phyloP scores from a whole-genome alignment of 2,797 vertebrate genomes.

The Cetoscarus ocellatus region DNA sequence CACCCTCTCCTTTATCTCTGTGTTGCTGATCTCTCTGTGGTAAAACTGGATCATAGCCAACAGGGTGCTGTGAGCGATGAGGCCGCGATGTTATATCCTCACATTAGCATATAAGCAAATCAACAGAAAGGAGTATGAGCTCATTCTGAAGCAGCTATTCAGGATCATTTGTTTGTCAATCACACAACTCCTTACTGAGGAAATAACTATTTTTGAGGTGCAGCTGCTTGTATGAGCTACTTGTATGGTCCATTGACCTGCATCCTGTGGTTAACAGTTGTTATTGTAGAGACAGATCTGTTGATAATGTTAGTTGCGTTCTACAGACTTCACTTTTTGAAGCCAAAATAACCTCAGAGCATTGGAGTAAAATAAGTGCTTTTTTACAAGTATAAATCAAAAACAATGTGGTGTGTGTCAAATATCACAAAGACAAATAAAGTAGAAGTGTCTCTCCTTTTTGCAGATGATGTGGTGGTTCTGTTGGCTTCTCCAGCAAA shows the following conservation, averaged over 20 bases:
- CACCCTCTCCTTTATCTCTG: conserved; percentile 38
- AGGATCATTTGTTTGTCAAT: conserved; percentile 35
- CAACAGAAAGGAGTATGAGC: conserved; percentile 14
- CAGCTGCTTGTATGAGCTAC: conserved; percentile 3
- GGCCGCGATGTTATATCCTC: conserved; percentile 38
- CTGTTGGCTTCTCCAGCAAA: no score
- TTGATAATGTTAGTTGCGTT: conserved; percentile 22
- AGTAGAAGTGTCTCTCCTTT: no score
- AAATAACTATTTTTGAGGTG: conserved; percentile 11
- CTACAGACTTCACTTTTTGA: background rate
- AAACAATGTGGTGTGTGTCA: no score
- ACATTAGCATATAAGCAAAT: conserved; percentile 57
- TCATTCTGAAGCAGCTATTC: conserved; percentile 44
- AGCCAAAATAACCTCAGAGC: background rate
- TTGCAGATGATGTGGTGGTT: no score
- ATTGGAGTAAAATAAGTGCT: no score
- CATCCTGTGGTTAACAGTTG: conserved; percentile 33
- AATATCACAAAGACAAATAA: no score
- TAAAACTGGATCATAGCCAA: conserved; percentile 50
- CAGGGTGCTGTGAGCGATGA: conserved; percentile 26
- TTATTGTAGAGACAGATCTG: conserved; percentile 24
- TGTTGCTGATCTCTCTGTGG: conserved; percentile 29
- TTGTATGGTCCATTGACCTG: conserved; percentile 20
- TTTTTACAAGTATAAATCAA: no score
- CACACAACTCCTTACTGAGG: conserved; percentile 15